Evolutionary conservation across 2,888 invertebrate genomes (phyloP).

Genomic region (Drosophila mettleri): DNA sequence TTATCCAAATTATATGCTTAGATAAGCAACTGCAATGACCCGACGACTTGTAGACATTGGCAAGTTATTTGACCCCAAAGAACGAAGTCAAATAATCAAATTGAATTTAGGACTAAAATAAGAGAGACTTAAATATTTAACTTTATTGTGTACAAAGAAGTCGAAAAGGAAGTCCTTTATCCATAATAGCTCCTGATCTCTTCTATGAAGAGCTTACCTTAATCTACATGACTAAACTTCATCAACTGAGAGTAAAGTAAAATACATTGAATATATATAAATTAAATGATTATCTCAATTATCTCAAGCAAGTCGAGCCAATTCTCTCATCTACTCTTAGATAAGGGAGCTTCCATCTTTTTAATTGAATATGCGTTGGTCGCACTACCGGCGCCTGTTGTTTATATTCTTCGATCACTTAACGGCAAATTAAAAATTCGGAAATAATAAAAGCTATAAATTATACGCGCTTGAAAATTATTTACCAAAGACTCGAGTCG

Average conservation of each 20-base stretch:
- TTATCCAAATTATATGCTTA: constrained; percentile 49
- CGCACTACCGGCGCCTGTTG: constrained; percentile 29
- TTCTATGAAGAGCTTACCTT: too few relatives aligned
- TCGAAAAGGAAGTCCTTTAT: too few relatives aligned
- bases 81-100: constrained; percentile 10
- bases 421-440: constrained; percentile 67
- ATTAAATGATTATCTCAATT: not conserved
- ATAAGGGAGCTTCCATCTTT: constrained; percentile 8
- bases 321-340: not conserved
- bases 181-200: too few relatives aligned
- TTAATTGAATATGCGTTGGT: constrained; percentile 28
- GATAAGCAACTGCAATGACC: constrained; percentile 44
- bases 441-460: constrained; percentile 64
- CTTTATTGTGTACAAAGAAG: too few relatives aligned
- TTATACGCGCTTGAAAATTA: constrained; percentile 65
- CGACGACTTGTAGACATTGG: constrained; percentile 23
- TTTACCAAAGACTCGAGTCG: constrained; percentile 73
- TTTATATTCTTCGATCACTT: constrained; percentile 60
- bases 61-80: constrained; percentile 14
- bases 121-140: not conserved
- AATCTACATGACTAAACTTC: too few relatives aligned
- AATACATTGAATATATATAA: not conserved
- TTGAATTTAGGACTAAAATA: not conserved
- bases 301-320: not conserved
- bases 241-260: too few relatives aligned